Conservation (phyloP, 2,113 vertebrate species). For the Cyprichromis sp. region DNA sequence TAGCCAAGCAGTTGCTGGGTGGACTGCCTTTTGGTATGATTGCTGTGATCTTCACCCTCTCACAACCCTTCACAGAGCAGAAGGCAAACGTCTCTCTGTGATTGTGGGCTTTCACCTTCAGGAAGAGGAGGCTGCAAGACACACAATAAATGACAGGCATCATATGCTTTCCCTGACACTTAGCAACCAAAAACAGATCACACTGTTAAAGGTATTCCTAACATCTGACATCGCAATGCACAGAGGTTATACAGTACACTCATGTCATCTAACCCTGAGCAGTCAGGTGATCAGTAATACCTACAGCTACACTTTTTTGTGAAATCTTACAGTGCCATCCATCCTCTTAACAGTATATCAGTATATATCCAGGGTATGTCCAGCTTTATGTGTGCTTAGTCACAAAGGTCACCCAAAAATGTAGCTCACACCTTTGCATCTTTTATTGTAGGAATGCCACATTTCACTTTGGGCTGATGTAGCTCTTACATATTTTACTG, state of each 20-base stretch:
- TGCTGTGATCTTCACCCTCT: slow-evolving; percentile 87
- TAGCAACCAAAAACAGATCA: neutral
- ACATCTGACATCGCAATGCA: fast-evolving
- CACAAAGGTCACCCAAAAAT: neutral
- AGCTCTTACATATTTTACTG: neutral
- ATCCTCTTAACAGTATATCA: neutral
- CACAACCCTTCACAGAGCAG: slow-evolving; percentile 90
- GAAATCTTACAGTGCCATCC: neutral
- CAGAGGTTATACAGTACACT: neutral
- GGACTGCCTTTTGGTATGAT: slow-evolving; percentile 76
- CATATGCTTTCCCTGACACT: fast-evolving
- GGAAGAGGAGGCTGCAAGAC: slow-evolving; percentile 82
- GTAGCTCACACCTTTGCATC: neutral
- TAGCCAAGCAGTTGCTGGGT: slow-evolving; percentile 80
- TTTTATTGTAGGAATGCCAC: neutral
- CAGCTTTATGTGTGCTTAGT: neutral
- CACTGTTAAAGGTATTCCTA: neutral
- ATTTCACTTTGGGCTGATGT: neutral
- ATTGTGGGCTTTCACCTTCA: slow-evolving; percentile 84
- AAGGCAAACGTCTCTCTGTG: slow-evolving; percentile 85
- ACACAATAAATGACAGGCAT: neutral
- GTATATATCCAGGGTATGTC: neutral
- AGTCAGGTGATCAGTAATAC: neutral
- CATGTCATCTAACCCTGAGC: neutral
- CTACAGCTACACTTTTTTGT: neutral